Percentiles rank a stretch among this genome's conserved stretches.
Evolutionary conservation across 2,113 vertebrate genomes (phyloP).

Genomic region (Martes martes): DNA sequence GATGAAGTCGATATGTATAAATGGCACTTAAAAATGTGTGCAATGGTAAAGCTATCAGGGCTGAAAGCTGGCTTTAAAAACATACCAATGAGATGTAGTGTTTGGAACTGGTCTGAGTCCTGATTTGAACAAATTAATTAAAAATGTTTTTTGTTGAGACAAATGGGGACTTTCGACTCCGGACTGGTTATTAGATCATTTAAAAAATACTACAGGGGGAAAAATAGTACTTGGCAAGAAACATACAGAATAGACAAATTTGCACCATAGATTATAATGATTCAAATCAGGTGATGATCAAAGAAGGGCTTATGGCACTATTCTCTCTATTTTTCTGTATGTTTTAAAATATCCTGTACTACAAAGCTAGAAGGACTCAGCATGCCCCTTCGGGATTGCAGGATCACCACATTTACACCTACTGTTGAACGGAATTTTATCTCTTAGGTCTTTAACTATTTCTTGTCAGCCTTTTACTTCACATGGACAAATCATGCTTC

Average conservation of each 20-base stretch:
- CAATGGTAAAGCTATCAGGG: background rate
- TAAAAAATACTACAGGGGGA: background rate
- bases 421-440: background rate
- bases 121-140: background rate
- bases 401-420: background rate
- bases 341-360: background rate
- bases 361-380: background rate
- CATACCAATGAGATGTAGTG: background rate
- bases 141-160: background rate
- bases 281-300: background rate
- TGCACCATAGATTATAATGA: background rate
- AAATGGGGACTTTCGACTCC: background rate
- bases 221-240: background rate
- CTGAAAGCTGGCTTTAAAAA: slow-evolving; percentile 8
- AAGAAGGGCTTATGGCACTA: background rate
- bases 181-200: background rate
- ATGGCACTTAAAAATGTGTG: background rate
- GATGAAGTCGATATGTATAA: background rate
- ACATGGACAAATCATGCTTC: background rate
- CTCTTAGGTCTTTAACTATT: background rate
- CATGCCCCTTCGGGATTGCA: background rate
- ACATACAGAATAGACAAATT: background rate
- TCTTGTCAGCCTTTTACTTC: background rate
- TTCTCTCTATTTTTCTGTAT: background rate
- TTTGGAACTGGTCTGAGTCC: background rate